Percentiles rank a stretch among this genome's conserved stretches.
phyloP scores from a whole-genome alignment of 2,113 vertebrate species.

The Aegithalos caudatus region DNA sequence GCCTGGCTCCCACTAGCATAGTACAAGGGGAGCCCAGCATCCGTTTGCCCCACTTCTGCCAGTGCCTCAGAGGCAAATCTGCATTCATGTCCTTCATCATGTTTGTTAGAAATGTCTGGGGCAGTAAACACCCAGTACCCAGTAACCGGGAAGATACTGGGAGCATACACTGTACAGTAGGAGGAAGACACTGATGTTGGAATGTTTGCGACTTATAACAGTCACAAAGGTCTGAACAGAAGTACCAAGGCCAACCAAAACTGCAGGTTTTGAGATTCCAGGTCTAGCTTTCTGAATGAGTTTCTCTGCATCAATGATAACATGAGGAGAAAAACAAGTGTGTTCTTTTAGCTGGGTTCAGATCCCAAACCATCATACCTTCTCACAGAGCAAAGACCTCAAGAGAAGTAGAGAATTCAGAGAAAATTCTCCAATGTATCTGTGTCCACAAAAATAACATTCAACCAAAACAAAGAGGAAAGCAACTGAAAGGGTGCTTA shows the following conservation, averaged over 20 bases:
- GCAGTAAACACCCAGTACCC: not conserved
- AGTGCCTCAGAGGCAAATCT: not conserved
- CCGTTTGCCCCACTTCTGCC: not conserved
- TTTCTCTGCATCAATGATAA: not conserved
- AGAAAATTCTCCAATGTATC: not conserved
- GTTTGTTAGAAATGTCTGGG: not conserved
- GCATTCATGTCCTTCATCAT: not conserved
- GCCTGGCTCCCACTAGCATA: accelerated
- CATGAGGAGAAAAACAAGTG: not conserved
- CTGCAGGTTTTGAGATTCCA: not conserved
- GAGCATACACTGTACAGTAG: not conserved
- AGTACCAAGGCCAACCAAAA: not conserved
- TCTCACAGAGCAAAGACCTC: not conserved
- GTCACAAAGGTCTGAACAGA: not conserved
- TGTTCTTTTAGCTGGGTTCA: not conserved
- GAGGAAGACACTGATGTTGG: not conserved
- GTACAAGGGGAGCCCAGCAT: not conserved
- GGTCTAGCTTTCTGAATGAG: not conserved
- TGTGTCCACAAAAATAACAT: not conserved
- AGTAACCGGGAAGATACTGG: not conserved
- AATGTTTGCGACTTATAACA: not conserved
- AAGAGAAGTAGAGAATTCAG: not conserved
- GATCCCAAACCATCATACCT: not conserved
- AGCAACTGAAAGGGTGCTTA: not conserved
- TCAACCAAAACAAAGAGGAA: not conserved